phyloP scores from a whole-genome alignment of 1,140 invertebrate genomes.

The Polyergus mexicanus region DNA sequence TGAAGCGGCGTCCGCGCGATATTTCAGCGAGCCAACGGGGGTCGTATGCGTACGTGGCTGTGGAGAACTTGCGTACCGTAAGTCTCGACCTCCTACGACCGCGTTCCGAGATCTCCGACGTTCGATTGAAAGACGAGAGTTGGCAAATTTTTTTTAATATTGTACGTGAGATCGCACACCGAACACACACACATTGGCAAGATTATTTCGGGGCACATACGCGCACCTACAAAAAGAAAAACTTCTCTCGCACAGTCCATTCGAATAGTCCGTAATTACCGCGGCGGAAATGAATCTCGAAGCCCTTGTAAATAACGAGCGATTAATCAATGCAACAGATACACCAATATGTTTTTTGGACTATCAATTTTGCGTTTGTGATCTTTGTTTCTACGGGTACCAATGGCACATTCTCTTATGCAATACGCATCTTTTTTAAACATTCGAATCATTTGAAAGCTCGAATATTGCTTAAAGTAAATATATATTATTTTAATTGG shows the following conservation, averaged over 20 bases:
- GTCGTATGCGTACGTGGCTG: constrained; percentile 65
- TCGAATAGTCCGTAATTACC: constrained; percentile 48
- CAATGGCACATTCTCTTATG: neutral
- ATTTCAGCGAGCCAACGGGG: constrained; percentile 78
- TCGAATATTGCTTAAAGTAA: constrained; percentile 71
- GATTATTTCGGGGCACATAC: constrained; percentile 59
- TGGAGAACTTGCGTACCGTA: constrained; percentile 8
- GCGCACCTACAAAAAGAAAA: constrained; percentile 40
- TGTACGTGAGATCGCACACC: constrained; percentile 51
- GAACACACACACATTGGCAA: constrained; percentile 33
- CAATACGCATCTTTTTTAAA: neutral
- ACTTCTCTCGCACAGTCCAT: neutral
- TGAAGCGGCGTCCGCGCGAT: constrained; percentile 76
- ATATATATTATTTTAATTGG: constrained; percentile 81
- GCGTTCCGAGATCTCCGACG: constrained; percentile 56
- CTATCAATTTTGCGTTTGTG: constrained; percentile 29
- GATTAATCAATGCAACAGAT: constrained; percentile 45
- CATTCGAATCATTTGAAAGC: constrained; percentile 59
- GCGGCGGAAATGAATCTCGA: constrained; percentile 47
- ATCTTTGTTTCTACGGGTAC: neutral
- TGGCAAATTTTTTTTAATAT: constrained; percentile 67
- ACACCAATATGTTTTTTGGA: constrained; percentile 23
- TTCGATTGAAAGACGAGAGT: constrained; percentile 40
- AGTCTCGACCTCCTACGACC: constrained; percentile 73
- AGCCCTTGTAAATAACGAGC: constrained; percentile 39